Percentiles rank a stretch among this genome's conserved stretches.
Evolutionary conservation across 2,888 invertebrate genomes (phyloP).

Genomic region (Caenorhabditis panamensis): DNA sequence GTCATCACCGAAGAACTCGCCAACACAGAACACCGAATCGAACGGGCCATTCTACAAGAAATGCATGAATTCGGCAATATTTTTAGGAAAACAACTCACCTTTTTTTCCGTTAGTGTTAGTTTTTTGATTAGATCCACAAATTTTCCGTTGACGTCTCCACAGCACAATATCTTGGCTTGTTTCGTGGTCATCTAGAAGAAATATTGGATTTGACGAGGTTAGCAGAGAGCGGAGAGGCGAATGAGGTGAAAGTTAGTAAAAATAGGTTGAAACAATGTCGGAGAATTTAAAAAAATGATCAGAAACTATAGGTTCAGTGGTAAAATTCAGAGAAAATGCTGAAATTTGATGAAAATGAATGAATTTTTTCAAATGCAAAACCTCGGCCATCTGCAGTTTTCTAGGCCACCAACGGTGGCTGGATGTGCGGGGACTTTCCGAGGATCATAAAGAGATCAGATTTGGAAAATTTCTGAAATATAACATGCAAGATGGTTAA

Average conservation of each 20-base stretch:
- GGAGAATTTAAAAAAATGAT: too few species aligned
- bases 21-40: slow-evolving; percentile 80
- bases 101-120: slow-evolving; percentile 51
- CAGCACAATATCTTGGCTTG: slow-evolving; percentile 74
- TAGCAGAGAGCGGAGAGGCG: too few species aligned
- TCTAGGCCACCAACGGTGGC: slow-evolving; percentile 15
- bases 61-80: neutral
- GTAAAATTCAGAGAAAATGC: neutral
- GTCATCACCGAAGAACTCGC: slow-evolving; percentile 81
- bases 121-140: slow-evolving; percentile 74
- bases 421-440: too few species aligned
- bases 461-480: too few species aligned
- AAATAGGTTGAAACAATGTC: too few species aligned
- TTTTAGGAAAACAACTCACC: slow-evolving; percentile 9
- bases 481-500: too few species aligned
- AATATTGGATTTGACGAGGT: neutral
- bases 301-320: too few species aligned
- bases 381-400: slow-evolving; percentile 1
- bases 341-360: neutral
- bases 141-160: slow-evolving; percentile 80
- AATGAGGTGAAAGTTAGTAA: too few species aligned
- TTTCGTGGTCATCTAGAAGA: slow-evolving; percentile 25
- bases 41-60: slow-evolving; percentile 78
- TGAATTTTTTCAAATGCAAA: slow-evolving; percentile 4
- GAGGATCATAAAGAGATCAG: too few species aligned